Percentiles rank a stretch among this genome's conserved stretches.
These are phyloP conservation scores for Glyphotaelius pellucidus DNA, from an alignment of 2,888 invertebrate species.

Conservation along the genomic window DNA sequence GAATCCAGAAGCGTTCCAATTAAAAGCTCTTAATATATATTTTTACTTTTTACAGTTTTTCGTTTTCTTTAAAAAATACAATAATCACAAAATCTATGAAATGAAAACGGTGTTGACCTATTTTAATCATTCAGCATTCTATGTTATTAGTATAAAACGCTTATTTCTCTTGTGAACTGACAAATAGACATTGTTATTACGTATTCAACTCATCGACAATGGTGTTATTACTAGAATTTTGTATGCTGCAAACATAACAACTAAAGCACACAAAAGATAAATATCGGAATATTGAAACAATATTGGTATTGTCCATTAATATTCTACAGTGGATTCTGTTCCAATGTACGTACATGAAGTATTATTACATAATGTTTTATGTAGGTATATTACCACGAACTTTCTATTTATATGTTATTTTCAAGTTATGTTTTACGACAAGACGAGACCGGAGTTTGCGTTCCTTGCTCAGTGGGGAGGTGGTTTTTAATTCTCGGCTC, in stretches of 20 bases:
- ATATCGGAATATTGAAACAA: neutral
- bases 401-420: neutral
- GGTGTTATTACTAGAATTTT: neutral
- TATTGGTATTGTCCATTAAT: neutral
- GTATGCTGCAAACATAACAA: neutral
- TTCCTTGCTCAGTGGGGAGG: too few relatives aligned
- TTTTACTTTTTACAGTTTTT: too few relatives aligned
- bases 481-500: too few relatives aligned
- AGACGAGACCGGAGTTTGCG: too few relatives aligned
- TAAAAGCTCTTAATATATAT: too few relatives aligned
- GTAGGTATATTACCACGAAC: neutral
- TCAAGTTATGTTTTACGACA: too few relatives aligned
- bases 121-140: neutral
- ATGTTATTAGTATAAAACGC: neutral
- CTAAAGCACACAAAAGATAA: neutral
- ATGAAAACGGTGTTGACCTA: too few relatives aligned
- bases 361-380: neutral
- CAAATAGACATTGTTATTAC: neutral
- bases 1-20: neutral
- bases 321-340: neutral
- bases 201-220: neutral
- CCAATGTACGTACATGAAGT: neutral
- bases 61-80: too few relatives aligned
- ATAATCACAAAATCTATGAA: too few relatives aligned
- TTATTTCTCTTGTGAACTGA: neutral